Percentiles rank a stretch among this genome's conserved stretches.
phyloP scores from a whole-genome alignment of 2,888 invertebrate species.

The Megastigmus dorsalis region DNA sequence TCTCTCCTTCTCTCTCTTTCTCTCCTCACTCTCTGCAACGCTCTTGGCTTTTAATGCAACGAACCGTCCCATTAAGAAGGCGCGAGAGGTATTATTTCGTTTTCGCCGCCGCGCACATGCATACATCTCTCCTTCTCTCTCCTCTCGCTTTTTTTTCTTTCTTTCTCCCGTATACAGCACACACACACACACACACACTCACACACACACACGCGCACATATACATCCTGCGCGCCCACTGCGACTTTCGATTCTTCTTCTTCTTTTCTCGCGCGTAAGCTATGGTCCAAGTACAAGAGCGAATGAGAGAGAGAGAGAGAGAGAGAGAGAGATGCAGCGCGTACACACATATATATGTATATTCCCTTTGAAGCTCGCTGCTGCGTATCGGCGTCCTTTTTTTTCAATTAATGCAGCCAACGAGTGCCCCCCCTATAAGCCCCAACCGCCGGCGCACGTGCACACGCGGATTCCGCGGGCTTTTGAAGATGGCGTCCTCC shows the following conservation, averaged over 20 bases:
- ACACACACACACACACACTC: not conserved
- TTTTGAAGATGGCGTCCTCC: conserved; percentile 50
- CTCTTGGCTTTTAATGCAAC: conserved; percentile 50
- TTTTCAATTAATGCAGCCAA: conserved; percentile 50
- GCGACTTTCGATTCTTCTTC: not conserved
- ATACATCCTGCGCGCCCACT: not conserved
- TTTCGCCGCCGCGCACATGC: conserved; percentile 28
- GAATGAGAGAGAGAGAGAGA: not conserved
- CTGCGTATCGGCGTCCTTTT: conserved; percentile 47
- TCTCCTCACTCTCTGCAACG: not conserved
- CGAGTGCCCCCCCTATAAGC: conserved; percentile 45
- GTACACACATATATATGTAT: no score
- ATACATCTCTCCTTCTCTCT: no score
- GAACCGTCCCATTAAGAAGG: conserved; percentile 51
- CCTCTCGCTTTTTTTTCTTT: no score
- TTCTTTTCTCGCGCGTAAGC: not conserved
- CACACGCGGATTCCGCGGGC: conserved; percentile 16
- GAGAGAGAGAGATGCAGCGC: not conserved
- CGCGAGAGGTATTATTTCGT: conserved; percentile 49
- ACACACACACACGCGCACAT: not conserved
- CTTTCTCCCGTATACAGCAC: no score
- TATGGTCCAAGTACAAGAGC: no score
- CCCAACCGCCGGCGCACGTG: not conserved
- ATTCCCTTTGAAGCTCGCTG: conserved; percentile 42
- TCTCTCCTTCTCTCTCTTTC: conserved; percentile 1